Percentiles rank a stretch among this genome's conserved stretches.
phyloP scores from a whole-genome alignment of 2,888 invertebrate species.

The Pogonocherus hispidulus region DNA sequence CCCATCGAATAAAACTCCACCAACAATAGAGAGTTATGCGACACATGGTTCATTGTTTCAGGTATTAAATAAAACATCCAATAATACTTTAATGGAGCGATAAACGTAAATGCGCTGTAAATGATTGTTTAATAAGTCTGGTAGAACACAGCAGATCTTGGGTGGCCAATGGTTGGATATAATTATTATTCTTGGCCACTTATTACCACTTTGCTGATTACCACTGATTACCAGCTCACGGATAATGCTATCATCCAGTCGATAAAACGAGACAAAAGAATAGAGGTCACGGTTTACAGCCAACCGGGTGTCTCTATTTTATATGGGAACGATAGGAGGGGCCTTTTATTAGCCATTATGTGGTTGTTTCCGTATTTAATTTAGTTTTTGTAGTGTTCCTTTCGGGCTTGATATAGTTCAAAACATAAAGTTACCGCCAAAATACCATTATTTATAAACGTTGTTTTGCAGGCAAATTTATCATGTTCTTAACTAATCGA shows the following conservation, averaged over 20 bases:
- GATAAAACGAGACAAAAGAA: constrained; percentile 39
- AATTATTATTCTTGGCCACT: constrained; percentile 35
- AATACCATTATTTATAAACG: neutral
- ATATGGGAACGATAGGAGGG: constrained; percentile 41
- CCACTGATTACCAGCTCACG: constrained; percentile 37
- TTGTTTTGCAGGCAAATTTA: neutral
- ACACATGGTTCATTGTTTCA: constrained; percentile 20
- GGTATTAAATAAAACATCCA: constrained; percentile 29
- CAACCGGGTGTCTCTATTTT: constrained; percentile 40
- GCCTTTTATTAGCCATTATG: constrained; percentile 49
- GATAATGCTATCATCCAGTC: constrained; percentile 30
- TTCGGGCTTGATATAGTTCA: constrained; percentile 18
- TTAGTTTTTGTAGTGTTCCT: constrained; percentile 42
- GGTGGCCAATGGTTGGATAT: constrained; percentile 30
- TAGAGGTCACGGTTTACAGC: constrained; percentile 37
- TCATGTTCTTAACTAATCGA: too few species aligned
- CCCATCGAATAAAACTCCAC: neutral
- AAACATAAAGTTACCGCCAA: neutral
- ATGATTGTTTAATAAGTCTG: constrained; percentile 38
- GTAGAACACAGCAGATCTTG: constrained; percentile 22
- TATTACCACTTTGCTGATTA: constrained; percentile 35
- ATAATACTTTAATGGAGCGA: constrained; percentile 29
- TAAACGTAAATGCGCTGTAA: constrained; percentile 29
- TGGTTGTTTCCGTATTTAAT: constrained; percentile 46
- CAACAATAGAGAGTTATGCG: constrained; percentile 8